These are phyloP conservation scores for Myathropa florea DNA, from an alignment of 2,888 invertebrate species.

Conservation along the genomic window DNA sequence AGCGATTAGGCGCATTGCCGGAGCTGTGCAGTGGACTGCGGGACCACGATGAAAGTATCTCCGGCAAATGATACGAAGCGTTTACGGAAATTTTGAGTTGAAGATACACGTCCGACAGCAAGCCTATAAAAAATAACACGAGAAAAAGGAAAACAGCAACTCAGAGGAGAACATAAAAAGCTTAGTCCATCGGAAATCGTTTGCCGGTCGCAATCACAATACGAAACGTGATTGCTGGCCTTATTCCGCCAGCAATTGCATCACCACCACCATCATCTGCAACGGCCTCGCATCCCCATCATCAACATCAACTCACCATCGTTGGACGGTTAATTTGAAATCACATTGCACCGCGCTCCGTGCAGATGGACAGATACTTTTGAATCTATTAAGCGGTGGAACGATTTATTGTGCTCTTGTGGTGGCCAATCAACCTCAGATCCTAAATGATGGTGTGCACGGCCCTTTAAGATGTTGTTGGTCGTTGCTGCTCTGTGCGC, in stretches of 20 bases:
- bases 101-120: constrained; percentile 9
- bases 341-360: constrained; percentile 38
- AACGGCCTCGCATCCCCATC: constrained; percentile 1
- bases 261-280: constrained; percentile 34
- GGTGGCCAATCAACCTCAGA: constrained; percentile 68
- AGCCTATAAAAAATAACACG: background rate
- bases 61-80: constrained; percentile 50
- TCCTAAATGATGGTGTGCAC: constrained; percentile 63
- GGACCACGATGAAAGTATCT: constrained; percentile 49
- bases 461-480: constrained; percentile 60
- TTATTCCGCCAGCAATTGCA: constrained; percentile 66
- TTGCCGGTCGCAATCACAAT: constrained; percentile 67
- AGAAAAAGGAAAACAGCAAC: constrained; percentile 4
- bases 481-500: background rate
- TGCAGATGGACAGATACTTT: constrained; percentile 56
- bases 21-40: background rate
- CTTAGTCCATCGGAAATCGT: constrained; percentile 68
- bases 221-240: constrained; percentile 67
- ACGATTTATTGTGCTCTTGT: constrained; percentile 68
- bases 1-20: constrained; percentile 46
- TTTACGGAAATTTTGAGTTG: constrained; percentile 56
- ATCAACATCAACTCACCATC: constrained; percentile 28
- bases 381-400: constrained; percentile 67
- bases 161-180: constrained; percentile 37
- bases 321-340: constrained; percentile 59